These are phyloP conservation scores for Sphenodon punctatus DNA, from an alignment of 2,797 vertebrate genomes.

Conservation along the genomic window DNA sequence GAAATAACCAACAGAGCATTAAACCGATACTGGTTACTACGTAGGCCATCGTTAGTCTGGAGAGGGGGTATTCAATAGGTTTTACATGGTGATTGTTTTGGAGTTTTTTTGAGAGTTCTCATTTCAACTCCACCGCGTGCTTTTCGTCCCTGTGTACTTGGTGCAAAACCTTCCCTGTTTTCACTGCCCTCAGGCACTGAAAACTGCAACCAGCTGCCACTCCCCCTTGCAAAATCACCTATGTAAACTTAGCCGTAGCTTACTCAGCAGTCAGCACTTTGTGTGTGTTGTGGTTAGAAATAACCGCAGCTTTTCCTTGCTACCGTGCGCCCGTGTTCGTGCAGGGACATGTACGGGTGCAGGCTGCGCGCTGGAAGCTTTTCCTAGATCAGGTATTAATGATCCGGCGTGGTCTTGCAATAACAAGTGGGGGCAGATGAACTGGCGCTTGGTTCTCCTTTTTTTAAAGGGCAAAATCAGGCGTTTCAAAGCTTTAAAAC, in stretches of 20 bases:
- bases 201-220: background rate
- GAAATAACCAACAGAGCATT: too few relatives aligned
- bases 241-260: background rate
- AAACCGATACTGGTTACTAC: too few relatives aligned
- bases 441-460: conserved; percentile 14
- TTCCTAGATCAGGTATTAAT: conserved; percentile 28
- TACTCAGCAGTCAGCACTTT: background rate
- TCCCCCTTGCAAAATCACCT: background rate
- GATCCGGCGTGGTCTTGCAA: conserved; percentile 55
- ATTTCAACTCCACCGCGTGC: too few relatives aligned
- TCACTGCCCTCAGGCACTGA: too few relatives aligned
- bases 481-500: background rate
- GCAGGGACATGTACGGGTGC: background rate
- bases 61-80: background rate
- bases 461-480: conserved; percentile 21
- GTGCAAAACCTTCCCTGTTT: too few relatives aligned
- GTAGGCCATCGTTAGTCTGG: too few relatives aligned
- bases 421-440: conserved; percentile 50
- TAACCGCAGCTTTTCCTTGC: background rate
- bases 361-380: conserved; percentile 44
- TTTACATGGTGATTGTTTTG: too few relatives aligned
- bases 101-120: too few relatives aligned
- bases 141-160: too few relatives aligned
- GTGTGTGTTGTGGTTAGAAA: background rate
- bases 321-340: fast-evolving